Evolutionary conservation across 2,113 vertebrate species (phyloP).

Genomic region (Tapirus terrestris): DNA sequence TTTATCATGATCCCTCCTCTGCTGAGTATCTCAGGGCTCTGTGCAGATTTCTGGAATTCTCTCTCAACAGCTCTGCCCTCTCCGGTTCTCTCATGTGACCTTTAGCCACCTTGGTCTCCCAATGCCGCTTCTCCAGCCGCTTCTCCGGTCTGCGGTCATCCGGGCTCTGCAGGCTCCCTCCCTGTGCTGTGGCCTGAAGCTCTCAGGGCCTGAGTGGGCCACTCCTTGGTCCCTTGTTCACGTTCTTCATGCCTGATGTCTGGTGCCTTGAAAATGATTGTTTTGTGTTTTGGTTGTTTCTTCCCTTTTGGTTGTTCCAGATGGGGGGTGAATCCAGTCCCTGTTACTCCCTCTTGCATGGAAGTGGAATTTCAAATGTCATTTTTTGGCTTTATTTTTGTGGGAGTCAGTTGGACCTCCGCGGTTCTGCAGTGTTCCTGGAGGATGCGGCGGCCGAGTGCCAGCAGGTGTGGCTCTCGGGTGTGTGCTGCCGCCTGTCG

Average conservation of each 20-base stretch:
- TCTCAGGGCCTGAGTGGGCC: too few species aligned
- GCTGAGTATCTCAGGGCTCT: background rate
- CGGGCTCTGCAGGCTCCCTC: background rate
- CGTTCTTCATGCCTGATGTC: too few species aligned
- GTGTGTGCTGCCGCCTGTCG: background rate
- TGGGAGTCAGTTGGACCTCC: background rate
- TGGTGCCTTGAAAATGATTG: background rate
- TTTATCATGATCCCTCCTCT: background rate
- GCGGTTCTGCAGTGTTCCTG: background rate
- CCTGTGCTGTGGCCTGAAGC: too few species aligned
- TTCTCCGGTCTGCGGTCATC: too few species aligned
- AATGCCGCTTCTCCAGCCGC: background rate
- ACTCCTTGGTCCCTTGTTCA: too few species aligned
- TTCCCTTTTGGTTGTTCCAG: background rate
- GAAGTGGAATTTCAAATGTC: background rate
- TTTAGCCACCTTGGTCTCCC: background rate
- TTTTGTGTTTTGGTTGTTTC: background rate
- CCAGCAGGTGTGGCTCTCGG: background rate
- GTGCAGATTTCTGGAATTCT: background rate
- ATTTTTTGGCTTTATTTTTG: background rate
- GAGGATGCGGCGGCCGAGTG: fast-evolving
- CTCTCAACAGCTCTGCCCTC: background rate
- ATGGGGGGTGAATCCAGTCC: background rate
- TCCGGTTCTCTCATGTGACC: background rate
- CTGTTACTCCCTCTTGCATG: background rate